Percentiles rank a stretch among this genome's conserved stretches.
Evolutionary conservation across 2,888 invertebrate species (phyloP).

Genomic region (Mermis nigrescens): DNA sequence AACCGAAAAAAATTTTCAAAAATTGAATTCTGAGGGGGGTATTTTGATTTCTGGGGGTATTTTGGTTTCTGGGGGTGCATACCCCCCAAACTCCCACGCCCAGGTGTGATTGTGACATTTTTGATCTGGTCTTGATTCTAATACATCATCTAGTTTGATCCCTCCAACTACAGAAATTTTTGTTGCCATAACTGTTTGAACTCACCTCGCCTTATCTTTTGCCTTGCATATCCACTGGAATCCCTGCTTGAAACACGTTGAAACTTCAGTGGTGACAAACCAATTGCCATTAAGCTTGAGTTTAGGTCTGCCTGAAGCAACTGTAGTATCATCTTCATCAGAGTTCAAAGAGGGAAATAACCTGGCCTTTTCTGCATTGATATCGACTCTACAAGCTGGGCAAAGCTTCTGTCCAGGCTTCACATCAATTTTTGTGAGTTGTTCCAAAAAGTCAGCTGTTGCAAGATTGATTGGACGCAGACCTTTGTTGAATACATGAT

Average conservation of each 20-base stretch:
- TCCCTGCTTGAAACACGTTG: neutral
- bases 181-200: neutral
- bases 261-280: neutral
- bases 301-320: too few relatives aligned
- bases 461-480: neutral
- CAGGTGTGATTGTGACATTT: too few relatives aligned
- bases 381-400: neutral
- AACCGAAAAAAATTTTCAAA: too few relatives aligned
- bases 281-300: neutral
- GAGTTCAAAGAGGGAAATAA: neutral
- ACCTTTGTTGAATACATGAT: neutral
- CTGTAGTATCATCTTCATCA: neutral
- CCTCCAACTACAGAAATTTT: neutral
- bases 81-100: too few relatives aligned
- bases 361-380: neutral
- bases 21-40: too few relatives aligned
- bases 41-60: too few relatives aligned
- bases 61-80: too few relatives aligned
- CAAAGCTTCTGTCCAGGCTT: neutral
- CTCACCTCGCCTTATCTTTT: neutral
- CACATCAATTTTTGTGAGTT: neutral
- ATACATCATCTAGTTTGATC: neutral
- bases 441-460: neutral
- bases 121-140: too few relatives aligned
- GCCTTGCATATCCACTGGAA: neutral